Evolutionary conservation across 2,888 invertebrate genomes (phyloP), one percentile per base, ranked within the genome.

Genomic region (Herminia tarsipennalis): DNA sequence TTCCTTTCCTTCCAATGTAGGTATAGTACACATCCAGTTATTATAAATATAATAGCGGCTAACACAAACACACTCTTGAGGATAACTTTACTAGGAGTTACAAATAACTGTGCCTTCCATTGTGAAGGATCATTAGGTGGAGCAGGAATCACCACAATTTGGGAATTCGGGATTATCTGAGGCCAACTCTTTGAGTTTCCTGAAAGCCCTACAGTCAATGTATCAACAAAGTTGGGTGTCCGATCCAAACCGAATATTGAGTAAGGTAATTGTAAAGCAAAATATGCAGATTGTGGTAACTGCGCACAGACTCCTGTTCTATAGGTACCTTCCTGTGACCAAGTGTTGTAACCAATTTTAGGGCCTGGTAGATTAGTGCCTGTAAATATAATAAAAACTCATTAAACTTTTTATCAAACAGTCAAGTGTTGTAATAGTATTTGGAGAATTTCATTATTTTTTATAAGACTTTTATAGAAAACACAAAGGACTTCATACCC

Each of bases 181-280:
- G 95, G 95, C 96, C 97, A 98, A 45, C 94, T 94, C 59, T 94
- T 94, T 0, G 92, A 94, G 69, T 92, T 92, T 43, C 94, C 93
- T n/a, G 94, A 94, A 34, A 96, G 84, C 5, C 97, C 97, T 1
- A 98, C 97, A 41, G 94, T 94, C 21, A 99, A 88, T 6, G 93
- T 94, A 74, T 99, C 99, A 0, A 99, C 97, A 88, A 99, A 99
- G 88, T 99, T 99, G 1, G 99, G 99, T 22, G 98, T 98, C 47
- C 98, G 94, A 1, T 99, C 99, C n/a, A 99, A 92, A 1, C 99
- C 99, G 86, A 99, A 99, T 57, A 98, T 96, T 0, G 96, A 96
- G 81, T 98, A 99, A 0, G 99, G 99, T 42, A 99, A 88, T 81
- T 98, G 98, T n/a, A 99, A 92, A 1, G 98, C 94, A 79, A 96